These are phyloP conservation scores for Muraenolepis orangiensis DNA, from an alignment of 2,797 vertebrate genomes.

Conservation along the genomic window DNA sequence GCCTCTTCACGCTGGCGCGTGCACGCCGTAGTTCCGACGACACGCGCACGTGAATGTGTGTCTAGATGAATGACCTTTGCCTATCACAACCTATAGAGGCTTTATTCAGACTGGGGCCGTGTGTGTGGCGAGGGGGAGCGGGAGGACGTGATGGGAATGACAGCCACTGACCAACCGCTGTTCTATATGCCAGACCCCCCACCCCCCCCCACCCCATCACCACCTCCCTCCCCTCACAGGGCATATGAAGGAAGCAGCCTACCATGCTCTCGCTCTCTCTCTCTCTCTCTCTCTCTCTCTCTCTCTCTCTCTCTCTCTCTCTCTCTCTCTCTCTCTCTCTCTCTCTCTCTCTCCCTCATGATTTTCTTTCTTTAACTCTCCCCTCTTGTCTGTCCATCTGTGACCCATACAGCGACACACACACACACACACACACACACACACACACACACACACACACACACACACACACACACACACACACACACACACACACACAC, in stretches of 20 bases:
- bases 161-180: conserved; percentile 59
- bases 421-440: conserved; percentile 26
- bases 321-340: background rate
- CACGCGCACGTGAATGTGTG: conserved; percentile 16
- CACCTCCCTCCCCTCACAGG: conserved; percentile 1
- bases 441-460: conserved; percentile 12
- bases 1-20: conserved; percentile 3
- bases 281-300: conserved; percentile 7
- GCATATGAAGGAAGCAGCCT: background rate
- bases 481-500: background rate
- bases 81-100: conserved; percentile 19
- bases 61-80: conserved; percentile 52
- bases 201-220: conserved; percentile 11
- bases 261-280: conserved; percentile 9
- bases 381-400: background rate
- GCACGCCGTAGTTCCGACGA: background rate
- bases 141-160: conserved; percentile 69
- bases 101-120: conserved; percentile 29
- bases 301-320: background rate
- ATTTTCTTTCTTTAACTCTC: background rate
- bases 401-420: conserved; percentile 13
- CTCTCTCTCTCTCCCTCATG: background rate
- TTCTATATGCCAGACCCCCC: conserved; percentile 54
- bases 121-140: conserved; percentile 44
- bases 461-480: conserved; percentile 13